phyloP scores from a whole-genome alignment of 2,888 invertebrate genomes.

The Cyrtodaria siliqua region DNA sequence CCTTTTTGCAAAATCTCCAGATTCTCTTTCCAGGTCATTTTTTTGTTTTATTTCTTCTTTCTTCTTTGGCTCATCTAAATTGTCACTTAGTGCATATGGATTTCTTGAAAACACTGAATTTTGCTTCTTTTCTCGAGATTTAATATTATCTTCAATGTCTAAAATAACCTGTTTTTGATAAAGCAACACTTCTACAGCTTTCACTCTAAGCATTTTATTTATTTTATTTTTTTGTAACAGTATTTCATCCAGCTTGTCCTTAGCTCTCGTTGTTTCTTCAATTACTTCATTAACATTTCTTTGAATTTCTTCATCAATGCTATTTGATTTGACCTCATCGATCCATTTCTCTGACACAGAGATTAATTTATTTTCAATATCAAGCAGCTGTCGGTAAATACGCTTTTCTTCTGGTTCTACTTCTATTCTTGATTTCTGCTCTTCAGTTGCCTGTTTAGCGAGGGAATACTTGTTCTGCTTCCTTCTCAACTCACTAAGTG shows the following conservation, averaged over 20 bases:
- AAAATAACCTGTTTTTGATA: slow-evolving; percentile 32
- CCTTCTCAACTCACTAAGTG: neutral
- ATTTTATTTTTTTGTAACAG: slow-evolving; percentile 20
- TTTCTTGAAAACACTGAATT: neutral
- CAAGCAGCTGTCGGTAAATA: slow-evolving; percentile 25
- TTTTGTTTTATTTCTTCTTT: neutral
- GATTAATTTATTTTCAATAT: slow-evolving; percentile 35
- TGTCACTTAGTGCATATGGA: slow-evolving; percentile 3
- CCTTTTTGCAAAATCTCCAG: slow-evolving; percentile 10
- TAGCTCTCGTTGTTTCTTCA: slow-evolving; percentile 4
- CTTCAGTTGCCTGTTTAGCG: slow-evolving; percentile 38
- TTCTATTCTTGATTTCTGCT: slow-evolving; percentile 23
- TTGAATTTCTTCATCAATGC: neutral
- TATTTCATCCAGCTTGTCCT: slow-evolving; percentile 19
- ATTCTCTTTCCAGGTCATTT: neutral
- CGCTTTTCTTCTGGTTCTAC: slow-evolving; percentile 29
- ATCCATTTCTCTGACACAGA: neutral
- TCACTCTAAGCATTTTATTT: slow-evolving; percentile 39
- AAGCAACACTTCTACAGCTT: slow-evolving; percentile 47
- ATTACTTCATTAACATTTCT: slow-evolving; percentile 11
- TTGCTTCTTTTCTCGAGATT: slow-evolving; percentile 19
- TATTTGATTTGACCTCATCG: neutral
- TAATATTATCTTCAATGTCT: slow-evolving; percentile 27
- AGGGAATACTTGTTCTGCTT: slow-evolving; percentile 18
- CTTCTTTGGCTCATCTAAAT: slow-evolving; percentile 11